Evolutionary conservation across 2,888 invertebrate genomes (phyloP).

Genomic region (Hypena proboscidalis): DNA sequence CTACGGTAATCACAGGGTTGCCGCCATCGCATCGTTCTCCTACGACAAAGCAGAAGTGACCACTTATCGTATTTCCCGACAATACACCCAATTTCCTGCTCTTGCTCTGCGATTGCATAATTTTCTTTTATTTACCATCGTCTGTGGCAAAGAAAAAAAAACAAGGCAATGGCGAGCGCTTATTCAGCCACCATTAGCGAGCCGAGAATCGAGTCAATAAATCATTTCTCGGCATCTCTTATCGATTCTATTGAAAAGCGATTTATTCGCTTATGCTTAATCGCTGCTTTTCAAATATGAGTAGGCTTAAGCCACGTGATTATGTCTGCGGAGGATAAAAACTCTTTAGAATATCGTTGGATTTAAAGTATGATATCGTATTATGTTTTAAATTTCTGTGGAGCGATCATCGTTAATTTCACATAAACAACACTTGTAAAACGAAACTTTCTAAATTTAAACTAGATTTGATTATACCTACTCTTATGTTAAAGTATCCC

Average conservation of each 20-base stretch:
- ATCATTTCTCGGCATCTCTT: constrained; percentile 76
- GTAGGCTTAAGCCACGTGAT: constrained; percentile 57
- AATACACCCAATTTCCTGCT: constrained; percentile 41
- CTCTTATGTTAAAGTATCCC: too few relatives aligned
- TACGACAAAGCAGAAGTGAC: constrained; percentile 7
- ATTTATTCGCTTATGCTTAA: constrained; percentile 64
- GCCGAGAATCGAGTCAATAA: constrained; percentile 70
- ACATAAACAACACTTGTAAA: neutral
- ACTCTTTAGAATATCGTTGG: constrained; percentile 23
- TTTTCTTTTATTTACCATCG: constrained; percentile 54
- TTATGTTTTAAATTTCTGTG: neutral
- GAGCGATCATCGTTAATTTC: neutral
- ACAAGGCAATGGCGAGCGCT: constrained; percentile 49
- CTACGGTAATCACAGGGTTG: neutral
- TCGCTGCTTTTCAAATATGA: constrained; percentile 63
- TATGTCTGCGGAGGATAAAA: constrained; percentile 51
- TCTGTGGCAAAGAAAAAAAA: constrained; percentile 53
- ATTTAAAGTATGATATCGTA: neutral
- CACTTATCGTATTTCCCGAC: constrained; percentile 35
- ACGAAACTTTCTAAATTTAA: too few relatives aligned
- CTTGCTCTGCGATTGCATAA: constrained; percentile 51
- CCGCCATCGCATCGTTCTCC: neutral
- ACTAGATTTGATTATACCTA: too few relatives aligned
- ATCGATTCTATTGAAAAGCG: constrained; percentile 75
- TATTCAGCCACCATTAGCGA: constrained; percentile 58